Base-by-base conservation (phyloP, 1,140 invertebrate species). In the Solenopsis invicta region DNA sequence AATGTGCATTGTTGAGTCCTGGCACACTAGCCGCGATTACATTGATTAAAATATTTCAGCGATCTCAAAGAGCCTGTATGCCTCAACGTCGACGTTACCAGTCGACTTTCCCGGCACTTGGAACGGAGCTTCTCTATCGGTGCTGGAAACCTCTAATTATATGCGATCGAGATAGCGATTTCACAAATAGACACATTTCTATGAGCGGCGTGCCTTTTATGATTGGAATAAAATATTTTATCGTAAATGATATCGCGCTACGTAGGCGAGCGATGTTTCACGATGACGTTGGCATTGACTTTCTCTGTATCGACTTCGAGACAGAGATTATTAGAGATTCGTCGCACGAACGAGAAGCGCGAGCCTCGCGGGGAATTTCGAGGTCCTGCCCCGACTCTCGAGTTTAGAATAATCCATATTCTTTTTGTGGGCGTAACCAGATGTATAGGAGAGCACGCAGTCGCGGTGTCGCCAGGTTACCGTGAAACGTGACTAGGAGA, bases 331-430 rank as follows among this genome's bases (percentile, higher is more conserved):
- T 90, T 76, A 62, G 52, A 76, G 78, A 92, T 93, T 90, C 91
- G n/a, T 9, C 21, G 81, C 92, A 93, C 92, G 91, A 91, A 29
- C 59, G 24, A 66, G 24, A 66, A 3, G 41, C 12, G 45, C 87
- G 86, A 66, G 86, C 84, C 89, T 48, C 66, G 50, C 29, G 34
- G 71, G 87, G 90, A 93, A 93, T 89, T 91, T 93, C 92, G 89
- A 87, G 88, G 74, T 59, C 67, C 24, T 64, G 24, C 52, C 64
- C 18, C 16, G 37, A 62, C 81, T 82, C 71, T 45, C 64, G 67
- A 89, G 86, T 87, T 89, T 92, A 90, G 92, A 92, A 91, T 93
- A 91, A 93, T 91, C 88, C 92, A 91, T 88, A 89, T 88, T 91
- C 88, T 91, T 91, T 89, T 85, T 72, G 48, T 88, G 90, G 92